Evolutionary conservation across 2,113 vertebrate species (phyloP), one percentile per base, ranked within the genome.

Genomic region (Lasiurus cinereus): DNA sequence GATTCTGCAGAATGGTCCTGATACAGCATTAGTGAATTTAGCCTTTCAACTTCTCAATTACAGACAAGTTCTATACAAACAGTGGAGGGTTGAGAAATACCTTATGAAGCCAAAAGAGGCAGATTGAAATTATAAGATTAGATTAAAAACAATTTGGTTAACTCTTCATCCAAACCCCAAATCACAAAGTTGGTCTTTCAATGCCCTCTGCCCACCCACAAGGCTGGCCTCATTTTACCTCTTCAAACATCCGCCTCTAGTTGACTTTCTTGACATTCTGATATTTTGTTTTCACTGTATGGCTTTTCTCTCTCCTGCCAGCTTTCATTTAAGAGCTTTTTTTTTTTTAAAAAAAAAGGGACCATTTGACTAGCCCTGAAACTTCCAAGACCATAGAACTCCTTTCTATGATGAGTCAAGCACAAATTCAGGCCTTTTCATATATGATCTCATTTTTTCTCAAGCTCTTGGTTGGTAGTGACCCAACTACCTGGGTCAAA

Each of bases 1-100:
- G 59, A 43, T 13, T 29, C 54, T 50, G 22, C 50, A 72, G 62
- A 72, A 84, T 54, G 36, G 27, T 29, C 56, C 11, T 54, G 73
- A 83, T 52, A 80, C 5, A 83, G 43, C 84, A 72, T 95, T 88
- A 95, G 80, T 46, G 77, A 24, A 19, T 46, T 94, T n/a, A 43
- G 24, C 62, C 39, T 95, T 94, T 95, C 46, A 64, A 29, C 59
- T 48, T 77, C n/a, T 74, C 29, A 56, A 21, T 54, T 93, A 66
- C 66, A 70, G 50, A 77, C 13, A 82, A 83, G 12, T 39, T 72
- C 31, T 90, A 74, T 6, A 16, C 62, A 82, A 84, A 29, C 16
- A 52, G 48, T n/a, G 87, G 69, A 78, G 2, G 43, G 56, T 48
- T 91, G 18, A 80, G 69, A 72, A 77, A 95, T 90, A 56, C 18